Evolutionary conservation across 2,797 vertebrate genomes (phyloP), one percentile per base, ranked within the genome.

Genomic region (Enteromius paludinosus): DNA sequence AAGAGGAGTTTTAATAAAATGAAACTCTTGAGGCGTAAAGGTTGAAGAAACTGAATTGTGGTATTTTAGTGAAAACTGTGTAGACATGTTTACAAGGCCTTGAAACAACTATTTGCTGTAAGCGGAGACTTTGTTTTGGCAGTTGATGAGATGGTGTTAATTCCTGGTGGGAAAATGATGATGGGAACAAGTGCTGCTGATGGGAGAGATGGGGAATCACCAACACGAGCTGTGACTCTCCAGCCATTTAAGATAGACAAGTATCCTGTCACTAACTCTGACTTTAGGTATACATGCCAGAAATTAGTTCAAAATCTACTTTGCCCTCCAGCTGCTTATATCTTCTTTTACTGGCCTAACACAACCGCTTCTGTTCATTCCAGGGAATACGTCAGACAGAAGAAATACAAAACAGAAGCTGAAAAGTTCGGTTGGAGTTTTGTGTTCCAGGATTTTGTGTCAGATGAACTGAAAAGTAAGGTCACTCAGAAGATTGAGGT

Each of bases 361-460:
- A 45, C 3, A 81, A 38, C 6, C 4, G n/a, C 6, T 74, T 75
- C 5, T 20, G 0, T 68, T 69, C 45, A 59, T 1, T 86, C 65
- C n/a, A 99, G 98, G 93, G 96, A 97, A 56, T 99, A 98, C 90
- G 96, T 98, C 71, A 95, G 94, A 88, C 92, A 93, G 1, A 90
- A 93, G 82, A 99, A 97, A 85, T 99, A 97, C 90, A 97, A 91
- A 93, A 98, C 97, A 0, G 97, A 99, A 91, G 98, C 97, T 0
- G 97, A 99, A 91, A 89, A 62, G 0, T 99, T 98, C 71, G 97
- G 97, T 1, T 99, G 98, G 97, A 99, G 98, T 91, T 99, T 99
- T 90, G 97, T 99, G 79, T 99, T 99, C 89, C 95, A 99, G 87
- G 97, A 99, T 87, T 97, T 99, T 77, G 97, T 99, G 54, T 88